Percentiles rank a stretch among this genome's conserved stretches.
phyloP scores from a whole-genome alignment of 2,113 vertebrate species.

The Coregonus clupeaformis region DNA sequence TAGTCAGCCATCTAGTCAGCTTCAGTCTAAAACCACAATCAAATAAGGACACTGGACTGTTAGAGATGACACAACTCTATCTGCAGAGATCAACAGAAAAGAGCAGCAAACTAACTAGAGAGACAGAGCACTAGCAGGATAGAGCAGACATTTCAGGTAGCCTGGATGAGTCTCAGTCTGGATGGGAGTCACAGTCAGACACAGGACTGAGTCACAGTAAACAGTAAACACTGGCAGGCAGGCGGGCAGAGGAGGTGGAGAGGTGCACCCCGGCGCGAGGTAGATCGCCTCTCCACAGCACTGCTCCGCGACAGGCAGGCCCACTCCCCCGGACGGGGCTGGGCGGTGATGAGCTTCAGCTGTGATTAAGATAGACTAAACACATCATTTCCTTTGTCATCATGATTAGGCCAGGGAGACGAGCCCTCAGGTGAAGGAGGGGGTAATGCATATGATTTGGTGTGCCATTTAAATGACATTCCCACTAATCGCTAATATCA shows the following conservation, averaged over 20 bases:
- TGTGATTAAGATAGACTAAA: slow-evolving; percentile 69
- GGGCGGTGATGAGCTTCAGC: slow-evolving; percentile 56
- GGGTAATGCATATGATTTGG: slow-evolving; percentile 66
- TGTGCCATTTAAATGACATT: slow-evolving; percentile 77
- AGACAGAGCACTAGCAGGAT: neutral
- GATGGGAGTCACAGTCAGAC: slow-evolving; percentile 26
- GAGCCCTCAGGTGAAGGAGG: slow-evolving; percentile 58
- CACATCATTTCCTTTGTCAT: slow-evolving; percentile 66
- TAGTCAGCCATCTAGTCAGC: slow-evolving; percentile 37
- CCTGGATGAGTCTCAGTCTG: slow-evolving; percentile 19
- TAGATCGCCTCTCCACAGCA: neutral
- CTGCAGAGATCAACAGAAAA: neutral
- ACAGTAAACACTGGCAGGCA: slow-evolving; percentile 8
- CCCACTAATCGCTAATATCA: slow-evolving; percentile 71
- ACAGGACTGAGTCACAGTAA: slow-evolving; percentile 42
- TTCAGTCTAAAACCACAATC: neutral
- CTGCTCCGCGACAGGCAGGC: too few relatives aligned
- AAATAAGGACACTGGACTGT: too few relatives aligned
- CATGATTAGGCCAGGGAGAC: slow-evolving; percentile 62
- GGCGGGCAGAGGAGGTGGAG: neutral
- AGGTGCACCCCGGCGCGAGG: neutral
- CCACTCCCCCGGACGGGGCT: too few relatives aligned
- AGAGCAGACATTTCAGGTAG: neutral
- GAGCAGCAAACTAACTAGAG: slow-evolving; percentile 3
- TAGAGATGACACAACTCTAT: too few relatives aligned